phyloP scores from a whole-genome alignment of 1,140 invertebrate species.

The Nasonia giraulti region DNA sequence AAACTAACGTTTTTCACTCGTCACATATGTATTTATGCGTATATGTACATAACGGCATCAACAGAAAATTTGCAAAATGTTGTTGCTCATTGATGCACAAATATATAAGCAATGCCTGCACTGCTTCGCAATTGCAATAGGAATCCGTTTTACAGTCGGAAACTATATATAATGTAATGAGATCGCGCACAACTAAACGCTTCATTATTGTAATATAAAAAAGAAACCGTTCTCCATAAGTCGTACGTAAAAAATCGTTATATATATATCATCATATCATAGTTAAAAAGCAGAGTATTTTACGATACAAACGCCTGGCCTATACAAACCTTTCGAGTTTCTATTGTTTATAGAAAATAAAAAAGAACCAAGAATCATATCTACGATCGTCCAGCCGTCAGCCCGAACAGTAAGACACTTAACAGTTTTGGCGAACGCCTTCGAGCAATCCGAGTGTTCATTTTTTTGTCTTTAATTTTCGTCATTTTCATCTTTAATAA shows the following conservation, averaged over 20 bases:
- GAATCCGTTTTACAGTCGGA: background rate
- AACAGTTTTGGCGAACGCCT: constrained; percentile 67
- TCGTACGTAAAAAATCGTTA: constrained; percentile 7
- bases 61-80: background rate
- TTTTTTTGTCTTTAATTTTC: constrained; percentile 11
- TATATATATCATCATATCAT: no score
- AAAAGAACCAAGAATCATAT: background rate
- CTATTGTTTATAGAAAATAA: constrained; percentile 46
- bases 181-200: background rate
- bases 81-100: constrained; percentile 14
- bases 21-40: background rate
- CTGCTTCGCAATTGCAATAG: constrained; percentile 46
- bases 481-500: constrained; percentile 1
- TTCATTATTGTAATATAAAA: no score
- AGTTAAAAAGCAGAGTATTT: constrained; percentile 2
- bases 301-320: background rate
- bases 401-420: constrained; percentile 73
- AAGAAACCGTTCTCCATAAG: background rate
- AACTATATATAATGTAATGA: background rate
- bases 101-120: constrained; percentile 55
- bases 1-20: constrained; percentile 55
- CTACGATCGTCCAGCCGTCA: constrained; percentile 67
- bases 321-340: background rate
- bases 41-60: background rate
- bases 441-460: constrained; percentile 55